Percentiles rank a stretch among this genome's conserved stretches.
phyloP scores from a whole-genome alignment of 1,140 invertebrate species.

The Muscidifurax raptorellus region DNA sequence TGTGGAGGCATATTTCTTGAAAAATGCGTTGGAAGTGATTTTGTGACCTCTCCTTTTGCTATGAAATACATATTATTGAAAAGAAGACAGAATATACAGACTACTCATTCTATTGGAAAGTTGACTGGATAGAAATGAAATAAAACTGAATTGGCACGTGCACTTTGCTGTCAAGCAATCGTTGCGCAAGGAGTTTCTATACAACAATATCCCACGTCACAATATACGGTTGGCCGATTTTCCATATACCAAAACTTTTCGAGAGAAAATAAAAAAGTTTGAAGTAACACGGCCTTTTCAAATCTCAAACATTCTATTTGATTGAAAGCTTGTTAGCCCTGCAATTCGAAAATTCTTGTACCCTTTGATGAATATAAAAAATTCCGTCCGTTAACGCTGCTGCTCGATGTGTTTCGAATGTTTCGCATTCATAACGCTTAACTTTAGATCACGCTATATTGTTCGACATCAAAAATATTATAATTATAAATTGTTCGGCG shows the following conservation, averaged over 20 bases:
- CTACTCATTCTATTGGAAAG: not conserved
- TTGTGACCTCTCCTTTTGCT: not conserved
- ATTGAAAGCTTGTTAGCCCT: not conserved
- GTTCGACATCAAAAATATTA: too few species aligned
- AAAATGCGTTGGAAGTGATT: not conserved
- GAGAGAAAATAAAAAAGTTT: not conserved
- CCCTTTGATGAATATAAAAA: not conserved
- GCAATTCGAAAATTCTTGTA: too few species aligned
- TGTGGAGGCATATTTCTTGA: not conserved
- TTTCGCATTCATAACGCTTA: too few species aligned
- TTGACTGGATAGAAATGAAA: not conserved
- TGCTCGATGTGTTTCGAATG: too few species aligned
- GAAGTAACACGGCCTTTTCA: not conserved
- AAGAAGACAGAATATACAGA: not conserved
- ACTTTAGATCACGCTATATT: too few species aligned
- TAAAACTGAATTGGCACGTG: not conserved
- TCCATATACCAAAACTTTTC: not conserved
- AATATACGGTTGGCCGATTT: not conserved
- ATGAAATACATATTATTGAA: not conserved
- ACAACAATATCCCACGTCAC: not conserved
- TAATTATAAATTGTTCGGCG: too few species aligned
- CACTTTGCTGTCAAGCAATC: constrained; percentile 56
- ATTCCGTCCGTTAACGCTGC: too few species aligned
- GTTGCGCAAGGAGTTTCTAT: not conserved
- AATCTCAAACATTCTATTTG: not conserved